Evolutionary conservation across 2,113 vertebrate genomes (phyloP), one percentile per base, ranked within the genome.

Genomic region (Gobiocypris rarus): DNA sequence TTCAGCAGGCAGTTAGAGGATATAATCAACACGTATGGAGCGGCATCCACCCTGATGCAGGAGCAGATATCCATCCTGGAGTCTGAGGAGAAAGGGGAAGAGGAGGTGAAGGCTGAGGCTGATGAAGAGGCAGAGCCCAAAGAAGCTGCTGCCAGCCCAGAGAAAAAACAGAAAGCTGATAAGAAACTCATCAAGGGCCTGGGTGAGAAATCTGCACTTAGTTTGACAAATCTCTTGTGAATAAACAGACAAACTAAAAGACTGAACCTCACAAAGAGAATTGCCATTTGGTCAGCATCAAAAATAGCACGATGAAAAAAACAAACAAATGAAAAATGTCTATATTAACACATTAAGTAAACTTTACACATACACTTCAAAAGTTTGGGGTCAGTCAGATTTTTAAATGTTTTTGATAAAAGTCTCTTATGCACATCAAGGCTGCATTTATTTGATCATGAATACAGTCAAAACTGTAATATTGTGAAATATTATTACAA

Each of bases 21-120:
- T 89, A 98, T 99, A 86, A 94, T 99, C 86, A 94, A 92, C 79
- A 94, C 89, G 0, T 94, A 98, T 0, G 94, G 95, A 9, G 94
- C 96, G 4, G 91, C 93, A 0, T 81, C 63, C 0, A 75, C 83
- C 19, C 41, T 93, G 15, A 67, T 88, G 71, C 84, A 92, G 45
- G 71, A 83, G 80, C 96, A 94, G 86, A 87, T 56, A 0, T 0
- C 80, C 1, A 0, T 75, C 7, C 67, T 86, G 0, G 90, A 83
- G 63, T 58, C 86, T 0, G 93, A 93, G 81, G 90, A 89, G 45
- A 87, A 89, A 31, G 45, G 28, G 34, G n/a, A 63, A 28, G 78
- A 81, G 45, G 78, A 48, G 17, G 26, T 3, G n/a, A 81, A 77
- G 7, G 38, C 43, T 38, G 71, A 77, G 7, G 38, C 43, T 38